Evolutionary conservation across 2,113 vertebrate species (phyloP).

Genomic region (Emydura subglobosa): DNA sequence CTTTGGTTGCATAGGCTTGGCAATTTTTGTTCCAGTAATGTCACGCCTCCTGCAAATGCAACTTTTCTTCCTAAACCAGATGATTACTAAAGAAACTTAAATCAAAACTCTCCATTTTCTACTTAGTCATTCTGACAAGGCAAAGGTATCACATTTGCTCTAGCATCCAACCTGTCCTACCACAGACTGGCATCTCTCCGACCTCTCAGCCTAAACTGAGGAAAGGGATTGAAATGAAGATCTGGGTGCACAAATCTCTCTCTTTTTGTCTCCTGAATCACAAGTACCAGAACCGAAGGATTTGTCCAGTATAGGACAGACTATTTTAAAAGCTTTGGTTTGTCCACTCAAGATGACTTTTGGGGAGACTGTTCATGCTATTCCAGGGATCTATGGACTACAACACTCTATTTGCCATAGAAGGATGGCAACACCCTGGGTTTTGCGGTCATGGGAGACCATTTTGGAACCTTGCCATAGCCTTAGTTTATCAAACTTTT

Average conservation of each 20-base stretch:
- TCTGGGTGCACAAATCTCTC: background rate
- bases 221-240: background rate
- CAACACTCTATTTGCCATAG: background rate
- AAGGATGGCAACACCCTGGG: background rate
- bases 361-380: background rate
- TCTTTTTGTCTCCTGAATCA: background rate
- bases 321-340: background rate
- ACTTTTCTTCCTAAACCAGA: background rate
- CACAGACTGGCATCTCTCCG: background rate
- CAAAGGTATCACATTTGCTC: background rate
- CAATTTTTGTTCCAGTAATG: background rate
- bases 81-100: background rate
- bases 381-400: background rate
- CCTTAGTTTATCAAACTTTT: background rate
- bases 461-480: background rate
- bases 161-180: background rate
- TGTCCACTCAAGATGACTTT: background rate
- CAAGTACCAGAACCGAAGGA: background rate
- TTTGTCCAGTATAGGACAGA: background rate
- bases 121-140: background rate
- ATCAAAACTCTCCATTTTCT: background rate
- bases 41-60: background rate
- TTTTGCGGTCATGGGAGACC: background rate
- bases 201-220: background rate
- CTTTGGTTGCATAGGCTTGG: background rate